These are phyloP conservation scores for Slavum lentiscoides DNA, from an alignment of 2,888 invertebrate genomes.

Conservation along the genomic window DNA sequence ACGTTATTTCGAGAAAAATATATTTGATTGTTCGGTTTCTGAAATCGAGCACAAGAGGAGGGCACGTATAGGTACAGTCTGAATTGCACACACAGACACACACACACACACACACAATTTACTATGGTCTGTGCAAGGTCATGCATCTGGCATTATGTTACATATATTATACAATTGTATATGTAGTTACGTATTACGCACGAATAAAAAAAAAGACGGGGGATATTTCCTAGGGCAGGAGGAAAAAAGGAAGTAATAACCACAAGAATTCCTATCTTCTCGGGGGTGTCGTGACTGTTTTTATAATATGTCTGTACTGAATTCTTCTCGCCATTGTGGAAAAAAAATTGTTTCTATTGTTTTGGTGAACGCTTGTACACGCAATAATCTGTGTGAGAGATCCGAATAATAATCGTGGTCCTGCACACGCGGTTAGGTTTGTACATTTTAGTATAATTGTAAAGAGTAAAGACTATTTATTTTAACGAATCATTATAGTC, in stretches of 20 bases:
- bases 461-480: too few relatives aligned
- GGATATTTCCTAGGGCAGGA: neutral
- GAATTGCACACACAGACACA: neutral
- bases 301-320: neutral
- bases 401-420: neutral
- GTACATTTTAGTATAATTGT: too few relatives aligned
- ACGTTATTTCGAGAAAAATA: neutral
- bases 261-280: neutral
- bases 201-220: neutral
- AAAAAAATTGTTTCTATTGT: neutral
- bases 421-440: too few relatives aligned
- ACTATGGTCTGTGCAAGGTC: conserved; percentile 14
- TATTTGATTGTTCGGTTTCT: neutral
- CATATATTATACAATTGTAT: neutral
- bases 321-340: neutral
- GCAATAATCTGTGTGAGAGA: neutral
- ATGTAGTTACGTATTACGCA: too few relatives aligned
- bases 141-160: conserved; percentile 4
- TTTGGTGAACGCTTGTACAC: neutral
- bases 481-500: too few relatives aligned
- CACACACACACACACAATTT: too few relatives aligned
- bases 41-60: neutral
- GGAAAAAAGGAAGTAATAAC: conserved; percentile 13
- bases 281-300: neutral
- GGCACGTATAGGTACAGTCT: neutral